Evolutionary conservation across 2,888 invertebrate species (phyloP).

Genomic region (Nipponacmea schrenckii): DNA sequence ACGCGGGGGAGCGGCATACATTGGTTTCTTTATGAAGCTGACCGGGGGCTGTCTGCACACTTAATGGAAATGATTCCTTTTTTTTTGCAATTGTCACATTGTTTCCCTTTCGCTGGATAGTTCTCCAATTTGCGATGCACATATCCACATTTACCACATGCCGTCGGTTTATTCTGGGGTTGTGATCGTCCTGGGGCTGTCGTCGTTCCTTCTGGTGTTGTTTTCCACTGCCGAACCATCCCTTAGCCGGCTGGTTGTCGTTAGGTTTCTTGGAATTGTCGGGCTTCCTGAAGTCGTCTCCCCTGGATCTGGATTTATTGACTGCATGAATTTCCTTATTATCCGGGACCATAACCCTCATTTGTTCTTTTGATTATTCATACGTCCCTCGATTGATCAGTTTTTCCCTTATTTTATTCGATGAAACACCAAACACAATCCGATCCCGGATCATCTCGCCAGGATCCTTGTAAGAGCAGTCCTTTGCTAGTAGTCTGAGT

Average conservation of each 20-base stretch:
- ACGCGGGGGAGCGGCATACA: not conserved
- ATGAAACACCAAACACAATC: conserved; percentile 28
- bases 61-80: not conserved
- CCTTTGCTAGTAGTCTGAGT: conserved; percentile 13
- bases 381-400: conserved; percentile 25
- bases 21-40: conserved; percentile 17
- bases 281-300: too few relatives aligned
- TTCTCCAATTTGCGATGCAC: not conserved
- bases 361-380: not conserved
- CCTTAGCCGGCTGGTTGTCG: not conserved
- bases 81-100: not conserved
- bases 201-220: not conserved
- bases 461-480: conserved; percentile 13
- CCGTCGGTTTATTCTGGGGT: not conserved
- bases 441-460: conserved; percentile 23
- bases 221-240: not conserved
- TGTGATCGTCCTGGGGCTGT: not conserved
- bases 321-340: too few relatives aligned
- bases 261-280: not conserved
- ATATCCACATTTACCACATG: not conserved
- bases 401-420: conserved; percentile 24
- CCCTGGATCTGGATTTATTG: too few relatives aligned
- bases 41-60: conserved; percentile 13
- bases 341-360: too few relatives aligned
- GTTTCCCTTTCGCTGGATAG: not conserved